These are phyloP conservation scores for Ciona savignyi DNA, from an alignment of 23 tunicate species.

Conservation along the genomic window DNA sequence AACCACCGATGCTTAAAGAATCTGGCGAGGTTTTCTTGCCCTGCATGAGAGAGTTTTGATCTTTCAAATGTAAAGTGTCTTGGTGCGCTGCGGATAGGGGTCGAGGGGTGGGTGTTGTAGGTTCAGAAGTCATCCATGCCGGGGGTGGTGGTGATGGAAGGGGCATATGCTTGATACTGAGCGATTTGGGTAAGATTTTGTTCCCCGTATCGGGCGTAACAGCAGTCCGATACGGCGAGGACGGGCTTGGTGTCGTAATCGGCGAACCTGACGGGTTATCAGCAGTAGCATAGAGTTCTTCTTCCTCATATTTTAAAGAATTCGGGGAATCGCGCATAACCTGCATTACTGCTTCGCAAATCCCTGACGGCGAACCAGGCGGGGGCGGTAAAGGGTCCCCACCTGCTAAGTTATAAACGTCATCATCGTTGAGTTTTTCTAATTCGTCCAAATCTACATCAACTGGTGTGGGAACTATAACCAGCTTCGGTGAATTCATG, in stretches of 20 bases:
- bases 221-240: neutral
- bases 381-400: neutral
- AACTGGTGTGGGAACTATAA: neutral
- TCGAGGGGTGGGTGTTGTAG: neutral
- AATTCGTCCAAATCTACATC: neutral
- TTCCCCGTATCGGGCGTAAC: neutral
- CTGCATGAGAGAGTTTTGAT: neutral
- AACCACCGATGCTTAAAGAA: no score
- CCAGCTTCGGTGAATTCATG: no score
- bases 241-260: neutral
- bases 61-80: neutral
- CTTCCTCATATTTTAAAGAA: neutral
- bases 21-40: neutral
- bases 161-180: conserved; percentile 6
- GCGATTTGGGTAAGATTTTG: neutral
- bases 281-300: neutral
- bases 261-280: neutral
- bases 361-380: neutral
- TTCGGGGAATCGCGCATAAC: conserved; percentile 16
- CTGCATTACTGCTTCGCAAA: conserved; percentile 11
- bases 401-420: conserved; percentile 1
- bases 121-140: neutral
- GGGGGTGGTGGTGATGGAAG: conserved; percentile 36
- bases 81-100: no score
- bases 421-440: conserved; percentile 4